A percentile compares a stretch with the other conserved stretches of the same genome.
These are phyloP conservation scores for Zoanthus solanderi DNA, from an alignment of 92 coral and sea anemone genomes.

Conservation along the genomic window DNA sequence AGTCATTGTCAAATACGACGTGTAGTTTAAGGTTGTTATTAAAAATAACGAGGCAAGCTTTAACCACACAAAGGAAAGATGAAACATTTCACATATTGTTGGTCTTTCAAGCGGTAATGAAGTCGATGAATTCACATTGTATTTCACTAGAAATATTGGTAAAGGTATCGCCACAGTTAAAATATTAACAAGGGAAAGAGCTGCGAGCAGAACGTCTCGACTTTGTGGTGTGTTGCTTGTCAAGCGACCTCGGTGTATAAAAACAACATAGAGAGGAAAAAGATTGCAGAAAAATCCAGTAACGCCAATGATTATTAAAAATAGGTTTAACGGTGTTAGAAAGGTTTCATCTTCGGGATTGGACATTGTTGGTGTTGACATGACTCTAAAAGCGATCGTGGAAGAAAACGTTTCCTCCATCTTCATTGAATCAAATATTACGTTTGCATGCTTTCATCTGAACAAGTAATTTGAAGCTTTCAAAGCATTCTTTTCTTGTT, in stretches of 20 bases:
- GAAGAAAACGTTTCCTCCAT: neutral
- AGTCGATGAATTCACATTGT: slow-evolving; percentile 31
- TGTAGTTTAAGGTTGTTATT: slow-evolving; percentile 79
- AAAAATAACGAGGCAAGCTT: slow-evolving; percentile 80
- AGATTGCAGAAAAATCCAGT: slow-evolving; percentile 68
- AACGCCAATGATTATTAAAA: slow-evolving; percentile 60
- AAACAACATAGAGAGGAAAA: slow-evolving; percentile 77
- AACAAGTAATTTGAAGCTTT: slow-evolving; percentile 29
- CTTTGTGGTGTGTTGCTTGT: slow-evolving; percentile 66
- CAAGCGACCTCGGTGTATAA: slow-evolving; percentile 55
- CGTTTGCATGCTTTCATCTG: slow-evolving; percentile 14
- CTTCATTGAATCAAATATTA: neutral
- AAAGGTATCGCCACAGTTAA: slow-evolving; percentile 75
- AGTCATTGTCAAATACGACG: slow-evolving; percentile 66
- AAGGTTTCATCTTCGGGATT: slow-evolving; percentile 29
- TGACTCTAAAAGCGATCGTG: neutral
- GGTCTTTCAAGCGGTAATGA: slow-evolving; percentile 55
- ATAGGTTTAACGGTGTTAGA: slow-evolving; percentile 69
- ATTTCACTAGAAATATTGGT: slow-evolving; percentile 69
- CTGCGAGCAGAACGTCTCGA: slow-evolving; percentile 73
- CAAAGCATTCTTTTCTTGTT: slow-evolving; percentile 17
- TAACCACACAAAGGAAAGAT: slow-evolving; percentile 81
- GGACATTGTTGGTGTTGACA: slow-evolving; percentile 8
- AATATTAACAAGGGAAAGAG: slow-evolving; percentile 70
- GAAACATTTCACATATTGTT: slow-evolving; percentile 85